Evolutionary conservation across 1,140 invertebrate genomes (phyloP).

Genomic region (Lutraria rhynchaena): DNA sequence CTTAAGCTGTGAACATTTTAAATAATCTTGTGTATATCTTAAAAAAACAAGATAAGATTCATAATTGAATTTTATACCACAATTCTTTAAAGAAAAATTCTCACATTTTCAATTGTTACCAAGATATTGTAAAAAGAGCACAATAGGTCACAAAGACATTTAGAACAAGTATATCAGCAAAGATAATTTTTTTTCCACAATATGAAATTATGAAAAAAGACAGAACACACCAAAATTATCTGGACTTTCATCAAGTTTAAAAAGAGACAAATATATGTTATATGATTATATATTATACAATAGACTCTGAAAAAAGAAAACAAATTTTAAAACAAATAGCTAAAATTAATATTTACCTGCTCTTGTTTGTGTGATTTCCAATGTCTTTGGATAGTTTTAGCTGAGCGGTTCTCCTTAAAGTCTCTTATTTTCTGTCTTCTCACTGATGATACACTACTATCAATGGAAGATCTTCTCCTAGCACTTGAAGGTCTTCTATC

Average conservation of each 20-base stretch:
- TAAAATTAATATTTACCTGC: not conserved
- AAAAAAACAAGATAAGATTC: too few species aligned
- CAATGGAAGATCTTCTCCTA: constrained; percentile 44
- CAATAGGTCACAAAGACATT: too few species aligned
- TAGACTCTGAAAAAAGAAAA: not conserved
- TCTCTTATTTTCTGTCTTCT: constrained; percentile 46
- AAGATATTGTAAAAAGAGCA: too few species aligned
- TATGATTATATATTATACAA: not conserved
- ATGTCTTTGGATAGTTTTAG: constrained; percentile 53
- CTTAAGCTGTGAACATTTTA: too few species aligned
- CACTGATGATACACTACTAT: constrained; percentile 35
- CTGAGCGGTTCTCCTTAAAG: constrained; percentile 54
- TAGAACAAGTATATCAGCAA: too few species aligned
- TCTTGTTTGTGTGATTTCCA: constrained; percentile 53
- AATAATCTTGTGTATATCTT: too few species aligned
- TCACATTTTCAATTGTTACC: too few species aligned
- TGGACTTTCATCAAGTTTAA: not conserved
- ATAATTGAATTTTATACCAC: too few species aligned
- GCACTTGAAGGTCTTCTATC: constrained; percentile 23
- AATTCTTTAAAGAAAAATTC: too few species aligned
- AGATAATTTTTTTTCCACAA: too few species aligned
- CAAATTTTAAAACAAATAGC: not conserved
- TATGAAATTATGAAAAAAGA: too few species aligned
- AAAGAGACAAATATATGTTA: not conserved
- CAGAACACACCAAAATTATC: too few species aligned